Percentiles rank a stretch among this genome's conserved stretches.
Conservation (phyloP, 2,888 invertebrate species). For the Epistrophella euchroma region DNA sequence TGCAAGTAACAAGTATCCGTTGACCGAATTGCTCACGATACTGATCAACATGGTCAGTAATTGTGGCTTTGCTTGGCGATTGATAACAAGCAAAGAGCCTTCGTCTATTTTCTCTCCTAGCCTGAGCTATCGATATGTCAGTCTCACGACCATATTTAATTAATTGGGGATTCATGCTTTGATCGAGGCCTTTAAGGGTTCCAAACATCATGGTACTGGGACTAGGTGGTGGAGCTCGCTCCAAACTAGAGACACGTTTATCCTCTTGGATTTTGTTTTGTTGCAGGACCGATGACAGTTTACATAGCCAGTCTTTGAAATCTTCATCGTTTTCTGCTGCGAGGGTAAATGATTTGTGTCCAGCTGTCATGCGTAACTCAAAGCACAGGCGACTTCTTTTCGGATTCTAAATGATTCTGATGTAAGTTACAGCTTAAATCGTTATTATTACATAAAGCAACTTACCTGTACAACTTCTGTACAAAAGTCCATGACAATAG, state of each 20-base stretch:
- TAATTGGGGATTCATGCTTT: constrained; percentile 96
- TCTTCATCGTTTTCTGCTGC: constrained; percentile 95
- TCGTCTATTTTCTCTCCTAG: constrained; percentile 91
- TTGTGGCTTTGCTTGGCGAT: constrained; percentile 82
- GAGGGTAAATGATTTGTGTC: constrained; percentile 93
- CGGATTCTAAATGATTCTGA: constrained; percentile 86
- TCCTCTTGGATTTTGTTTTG: constrained; percentile 92
- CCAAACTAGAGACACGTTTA: constrained; percentile 88
- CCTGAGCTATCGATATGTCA: constrained; percentile 92
- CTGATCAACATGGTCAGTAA: constrained; percentile 87
- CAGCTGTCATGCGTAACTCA: constrained; percentile 93
- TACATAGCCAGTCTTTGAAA: constrained; percentile 91
- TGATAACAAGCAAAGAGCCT: constrained; percentile 90
- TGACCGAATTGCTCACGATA: constrained; percentile 95
- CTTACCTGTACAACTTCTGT: constrained; percentile 92
- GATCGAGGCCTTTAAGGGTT: constrained; percentile 93
- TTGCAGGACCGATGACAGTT: constrained; percentile 92
- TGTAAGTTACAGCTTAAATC: not conserved
- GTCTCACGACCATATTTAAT: constrained; percentile 96
- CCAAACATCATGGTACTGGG: constrained; percentile 89
- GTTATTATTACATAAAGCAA: not conserved
- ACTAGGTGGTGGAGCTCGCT: constrained; percentile 86
- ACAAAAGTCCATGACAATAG: constrained; percentile 97
- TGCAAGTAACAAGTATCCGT: constrained; percentile 92
- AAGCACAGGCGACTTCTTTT: constrained; percentile 94